These are phyloP conservation scores for Pissodes strobi DNA, from an alignment of 1,140 invertebrate species.

Conservation along the genomic window DNA sequence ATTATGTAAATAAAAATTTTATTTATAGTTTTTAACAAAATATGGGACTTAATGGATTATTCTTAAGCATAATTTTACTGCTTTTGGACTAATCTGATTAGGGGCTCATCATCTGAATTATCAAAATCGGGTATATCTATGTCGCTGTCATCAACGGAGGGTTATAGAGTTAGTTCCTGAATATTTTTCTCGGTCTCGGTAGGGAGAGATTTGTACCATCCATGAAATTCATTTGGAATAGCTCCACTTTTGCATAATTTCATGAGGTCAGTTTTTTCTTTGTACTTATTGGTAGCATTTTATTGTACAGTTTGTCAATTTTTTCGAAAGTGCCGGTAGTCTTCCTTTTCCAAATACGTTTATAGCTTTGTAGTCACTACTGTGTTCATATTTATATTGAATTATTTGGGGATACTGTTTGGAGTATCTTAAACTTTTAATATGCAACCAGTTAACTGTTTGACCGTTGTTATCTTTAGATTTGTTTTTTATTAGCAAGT, in stretches of 20 bases:
- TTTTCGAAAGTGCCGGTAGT: neutral
- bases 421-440: neutral
- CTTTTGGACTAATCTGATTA: neutral
- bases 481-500: slow-evolving; percentile 17
- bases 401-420: neutral
- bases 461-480: slow-evolving; percentile 5
- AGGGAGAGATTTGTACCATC: neutral
- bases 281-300: neutral
- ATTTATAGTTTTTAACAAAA: too few relatives aligned
- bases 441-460: slow-evolving; percentile 7
- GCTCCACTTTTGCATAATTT: neutral
- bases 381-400: slow-evolving; percentile 4
- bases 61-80: neutral
- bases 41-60: neutral
- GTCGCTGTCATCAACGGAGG: neutral
- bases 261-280: neutral
- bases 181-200: neutral
- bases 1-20: neutral
- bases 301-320: neutral
- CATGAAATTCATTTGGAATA: neutral
- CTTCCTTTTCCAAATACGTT: neutral
- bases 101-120: neutral
- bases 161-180: neutral
- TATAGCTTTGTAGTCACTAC: slow-evolving; percentile 3
- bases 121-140: too few relatives aligned